Conservation (phyloP, 2,113 vertebrate species). For the Eira barbara region DNA sequence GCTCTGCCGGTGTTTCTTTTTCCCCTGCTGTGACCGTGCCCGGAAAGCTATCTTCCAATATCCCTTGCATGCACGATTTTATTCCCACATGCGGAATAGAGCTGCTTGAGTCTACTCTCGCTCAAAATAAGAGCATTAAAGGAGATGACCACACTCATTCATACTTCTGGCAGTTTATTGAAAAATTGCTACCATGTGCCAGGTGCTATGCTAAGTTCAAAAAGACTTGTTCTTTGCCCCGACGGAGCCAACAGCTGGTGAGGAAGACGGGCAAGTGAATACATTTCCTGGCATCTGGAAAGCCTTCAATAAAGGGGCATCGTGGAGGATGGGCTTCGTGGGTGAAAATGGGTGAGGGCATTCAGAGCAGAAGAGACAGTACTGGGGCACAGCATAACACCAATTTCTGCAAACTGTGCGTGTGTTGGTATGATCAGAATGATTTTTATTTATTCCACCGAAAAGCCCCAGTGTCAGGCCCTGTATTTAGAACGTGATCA, state of each 20-base stretch:
- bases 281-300: neutral
- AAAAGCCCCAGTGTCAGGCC: neutral
- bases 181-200: neutral
- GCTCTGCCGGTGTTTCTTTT: neutral
- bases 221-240: neutral
- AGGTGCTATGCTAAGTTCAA: neutral
- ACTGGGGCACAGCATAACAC: neutral
- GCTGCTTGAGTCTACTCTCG: neutral
- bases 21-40: neutral
- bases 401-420: neutral
- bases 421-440: neutral
- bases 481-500: neutral
- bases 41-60: neutral
- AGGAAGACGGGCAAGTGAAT: neutral
- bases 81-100: neutral
- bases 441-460: neutral
- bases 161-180: neutral
- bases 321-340: neutral
- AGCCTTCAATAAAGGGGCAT: accelerated
- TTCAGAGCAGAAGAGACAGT: neutral
- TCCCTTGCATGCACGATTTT: neutral
- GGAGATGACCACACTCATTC: neutral
- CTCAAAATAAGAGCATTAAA: neutral
- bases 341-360: neutral
- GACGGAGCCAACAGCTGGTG: neutral